Base-by-base conservation (phyloP, 2,888 invertebrate genomes). In the Tenthredo notha region DNA sequence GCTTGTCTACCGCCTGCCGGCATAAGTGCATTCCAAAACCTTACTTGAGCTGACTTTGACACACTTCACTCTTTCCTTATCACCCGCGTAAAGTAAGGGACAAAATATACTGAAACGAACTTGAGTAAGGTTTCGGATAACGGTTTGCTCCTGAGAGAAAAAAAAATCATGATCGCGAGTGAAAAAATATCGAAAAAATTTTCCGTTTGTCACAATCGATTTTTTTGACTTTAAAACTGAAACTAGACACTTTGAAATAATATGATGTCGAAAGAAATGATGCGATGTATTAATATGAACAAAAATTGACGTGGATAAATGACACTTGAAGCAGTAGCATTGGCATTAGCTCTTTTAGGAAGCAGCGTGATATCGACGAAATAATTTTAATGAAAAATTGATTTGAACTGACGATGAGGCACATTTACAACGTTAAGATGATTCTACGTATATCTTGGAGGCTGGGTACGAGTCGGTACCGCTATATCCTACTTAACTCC, bases 11-110 rank as follows among this genome's bases (percentile, higher is more conserved):
- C n/a, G 54, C n/a, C 54, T 54, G n/a, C n/a, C 54, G 7, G n/a
- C n/a, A 54, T 54, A 54, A 54, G 54, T 54, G 54, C 54, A 54
- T 54, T 54, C 54, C 54, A 54, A 54, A 54, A 54, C 54, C 54
- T n/a, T 54, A 54, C 54, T 54, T 54, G n/a, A 54, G n/a, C 54
- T 54, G 54, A 54, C 54, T 54, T n/a, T 54, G 54, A 54, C 54
- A 54, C 54, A 54, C 54, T n/a, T 54, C 54, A n/a, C n/a, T n/a
- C 54, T 54, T 54, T 54, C 7, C 54, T n/a, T n/a, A 54, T 54
- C n/a, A n/a, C 6, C 54, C n/a, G 7, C 10, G 54, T n/a, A n/a
- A 2, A 54, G n/a, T n/a, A 18, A 54, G n/a, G 54, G 54, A n/a
- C 54, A 54, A n/a, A 54, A 54, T 54, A 54, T 54, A 54, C 54